phyloP scores from a whole-genome alignment of 2,113 vertebrate species.

The Thermophis baileyi region DNA sequence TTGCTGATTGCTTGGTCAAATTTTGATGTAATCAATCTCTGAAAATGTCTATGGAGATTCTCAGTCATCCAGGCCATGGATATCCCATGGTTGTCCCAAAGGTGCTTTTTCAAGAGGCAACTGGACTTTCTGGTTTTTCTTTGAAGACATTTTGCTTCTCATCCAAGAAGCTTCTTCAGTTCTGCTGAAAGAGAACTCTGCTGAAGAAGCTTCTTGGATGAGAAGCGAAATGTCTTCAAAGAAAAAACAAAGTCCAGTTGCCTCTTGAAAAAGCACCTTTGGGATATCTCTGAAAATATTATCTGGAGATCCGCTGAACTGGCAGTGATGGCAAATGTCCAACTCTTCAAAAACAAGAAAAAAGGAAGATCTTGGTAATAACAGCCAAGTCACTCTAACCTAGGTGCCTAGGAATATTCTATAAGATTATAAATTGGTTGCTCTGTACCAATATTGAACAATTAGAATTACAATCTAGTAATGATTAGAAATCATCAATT shows the following conservation, averaged over 20 bases:
- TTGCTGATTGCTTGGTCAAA: neutral
- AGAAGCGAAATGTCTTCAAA: too few species aligned
- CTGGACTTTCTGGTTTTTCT: too few species aligned
- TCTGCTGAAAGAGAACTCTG: too few species aligned
- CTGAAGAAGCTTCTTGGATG: too few species aligned
- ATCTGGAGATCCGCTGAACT: neutral
- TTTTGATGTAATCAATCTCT: neutral
- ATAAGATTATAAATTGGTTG: neutral
- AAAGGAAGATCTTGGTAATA: neutral
- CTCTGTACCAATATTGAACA: neutral
- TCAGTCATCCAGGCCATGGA: too few species aligned
- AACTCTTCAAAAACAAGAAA: neutral
- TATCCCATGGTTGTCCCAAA: too few species aligned
- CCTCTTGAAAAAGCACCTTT: too few species aligned
- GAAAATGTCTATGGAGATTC: too few species aligned
- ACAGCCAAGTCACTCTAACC: neutral
- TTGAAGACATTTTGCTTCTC: too few species aligned
- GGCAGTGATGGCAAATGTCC: neutral
- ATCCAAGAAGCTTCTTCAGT: too few species aligned
- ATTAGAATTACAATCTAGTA: neutral
- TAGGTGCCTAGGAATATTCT: neutral
- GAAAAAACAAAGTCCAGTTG: too few species aligned
- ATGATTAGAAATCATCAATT: neutral
- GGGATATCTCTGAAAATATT: neutral
- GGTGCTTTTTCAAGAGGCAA: too few species aligned